Conservation (phyloP, 2,888 invertebrate species). For the Erannis defoliaria region DNA sequence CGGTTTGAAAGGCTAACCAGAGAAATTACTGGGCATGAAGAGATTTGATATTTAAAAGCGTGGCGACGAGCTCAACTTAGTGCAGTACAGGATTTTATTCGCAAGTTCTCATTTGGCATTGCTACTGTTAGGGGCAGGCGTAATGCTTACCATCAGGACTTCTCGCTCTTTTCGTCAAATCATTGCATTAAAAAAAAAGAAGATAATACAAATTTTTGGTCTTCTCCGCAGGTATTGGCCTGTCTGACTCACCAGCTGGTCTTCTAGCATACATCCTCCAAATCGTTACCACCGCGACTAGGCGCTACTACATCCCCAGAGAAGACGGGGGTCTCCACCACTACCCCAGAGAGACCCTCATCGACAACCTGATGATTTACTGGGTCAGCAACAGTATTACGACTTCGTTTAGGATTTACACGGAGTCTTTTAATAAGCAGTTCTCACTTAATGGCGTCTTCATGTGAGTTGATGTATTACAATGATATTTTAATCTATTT, state of each 20-base stretch:
- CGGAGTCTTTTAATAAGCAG: conserved; percentile 78
- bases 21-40: too few species aligned
- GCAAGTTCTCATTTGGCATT: too few species aligned
- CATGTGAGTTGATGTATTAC: background rate
- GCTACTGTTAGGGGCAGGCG: too few species aligned
- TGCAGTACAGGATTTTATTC: too few species aligned
- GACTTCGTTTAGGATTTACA: conserved; percentile 87
- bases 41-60: too few species aligned
- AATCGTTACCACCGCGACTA: conserved; percentile 91
- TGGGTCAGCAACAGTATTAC: conserved; percentile 90
- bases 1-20: too few species aligned
- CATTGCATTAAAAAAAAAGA: too few species aligned
- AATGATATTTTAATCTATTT: background rate
- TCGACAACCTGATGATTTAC: conserved; percentile 88
- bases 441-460: background rate
- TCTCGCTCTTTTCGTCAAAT: too few species aligned
- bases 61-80: too few species aligned
- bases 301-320: conserved; percentile 51
- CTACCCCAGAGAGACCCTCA: conserved; percentile 88
- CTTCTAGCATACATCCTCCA: conserved; percentile 93
- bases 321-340: conserved; percentile 87
- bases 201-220: background rate
- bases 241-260: conserved; percentile 91
- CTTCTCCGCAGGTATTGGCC: conserved; percentile 81
- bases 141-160: too few species aligned